Percentiles rank a stretch among this genome's conserved stretches.
Evolutionary conservation across 1,140 invertebrate species (phyloP).

Genomic region (Drosophila simulans): DNA sequence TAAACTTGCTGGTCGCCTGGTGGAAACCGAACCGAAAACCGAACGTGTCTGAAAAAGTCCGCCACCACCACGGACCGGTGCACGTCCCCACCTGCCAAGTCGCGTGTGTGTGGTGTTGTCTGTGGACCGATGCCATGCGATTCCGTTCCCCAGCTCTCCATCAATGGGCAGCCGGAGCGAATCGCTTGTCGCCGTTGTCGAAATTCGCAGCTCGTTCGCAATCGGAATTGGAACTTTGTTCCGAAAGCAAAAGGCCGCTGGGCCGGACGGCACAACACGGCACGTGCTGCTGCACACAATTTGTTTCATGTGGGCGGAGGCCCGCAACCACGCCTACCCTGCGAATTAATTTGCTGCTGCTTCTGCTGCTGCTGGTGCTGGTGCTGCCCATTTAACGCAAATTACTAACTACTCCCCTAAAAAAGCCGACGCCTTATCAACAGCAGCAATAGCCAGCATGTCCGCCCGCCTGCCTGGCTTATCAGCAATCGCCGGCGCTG

Average conservation of each 20-base stretch:
- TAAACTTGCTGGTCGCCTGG: constrained; percentile 56
- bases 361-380: not conserved
- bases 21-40: constrained; percentile 78
- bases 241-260: constrained; percentile 25
- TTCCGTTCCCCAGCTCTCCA: constrained; percentile 50
- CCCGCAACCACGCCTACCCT: constrained; percentile 78
- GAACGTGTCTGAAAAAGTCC: constrained; percentile 82
- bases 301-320: constrained; percentile 67
- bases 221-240: constrained; percentile 54
- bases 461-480: constrained; percentile 47
- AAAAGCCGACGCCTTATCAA: constrained; percentile 59
- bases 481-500: constrained; percentile 53
- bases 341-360: constrained; percentile 75
- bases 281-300: constrained; percentile 18
- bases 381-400: constrained; percentile 52
- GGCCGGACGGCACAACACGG: constrained; percentile 1
- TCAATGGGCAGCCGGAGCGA: constrained; percentile 44
- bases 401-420: constrained; percentile 66
- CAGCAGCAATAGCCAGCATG: not conserved
- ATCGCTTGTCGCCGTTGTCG: constrained; percentile 50
- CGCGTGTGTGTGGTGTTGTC: constrained; percentile 40
- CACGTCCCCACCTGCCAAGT: constrained; percentile 70
- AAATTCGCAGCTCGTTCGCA: constrained; percentile 33
- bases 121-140: constrained; percentile 9
- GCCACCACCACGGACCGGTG: constrained; percentile 61